These are phyloP conservation scores for Steromphala cineraria DNA, from an alignment of 2,888 invertebrate genomes.

Conservation along the genomic window DNA sequence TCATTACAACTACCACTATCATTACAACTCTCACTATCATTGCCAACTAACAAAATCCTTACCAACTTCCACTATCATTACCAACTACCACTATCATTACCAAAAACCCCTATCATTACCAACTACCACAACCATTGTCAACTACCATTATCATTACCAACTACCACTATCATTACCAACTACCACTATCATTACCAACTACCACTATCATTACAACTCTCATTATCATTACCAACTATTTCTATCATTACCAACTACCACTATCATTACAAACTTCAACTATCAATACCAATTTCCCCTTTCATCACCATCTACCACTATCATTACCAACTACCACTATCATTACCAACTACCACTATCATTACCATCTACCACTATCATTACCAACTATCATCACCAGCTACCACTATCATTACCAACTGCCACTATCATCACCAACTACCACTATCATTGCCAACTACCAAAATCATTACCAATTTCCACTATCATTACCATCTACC, in stretches of 20 bases:
- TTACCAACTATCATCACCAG: too few relatives aligned
- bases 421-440: too few relatives aligned
- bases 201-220: conserved; percentile 17
- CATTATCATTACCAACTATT: background rate
- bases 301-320: background rate
- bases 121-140: background rate
- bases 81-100: background rate
- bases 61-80: too few relatives aligned
- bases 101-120: too few relatives aligned
- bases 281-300: background rate
- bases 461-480: too few relatives aligned
- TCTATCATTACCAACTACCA: background rate
- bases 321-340: too few relatives aligned
- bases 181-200: conserved; percentile 10
- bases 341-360: too few relatives aligned
- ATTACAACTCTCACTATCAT: background rate
- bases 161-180: conserved; percentile 18
- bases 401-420: too few relatives aligned
- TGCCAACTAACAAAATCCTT: too few relatives aligned
- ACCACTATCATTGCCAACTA: too few relatives aligned
- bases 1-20: background rate
- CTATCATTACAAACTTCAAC: background rate
- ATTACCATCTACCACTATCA: too few relatives aligned
- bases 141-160: conserved; percentile 23
- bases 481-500: too few relatives aligned